Evolutionary conservation across 2,888 invertebrate species (phyloP), one percentile per base, ranked within the genome.

Genomic region (Pseudococcus longispinus): DNA sequence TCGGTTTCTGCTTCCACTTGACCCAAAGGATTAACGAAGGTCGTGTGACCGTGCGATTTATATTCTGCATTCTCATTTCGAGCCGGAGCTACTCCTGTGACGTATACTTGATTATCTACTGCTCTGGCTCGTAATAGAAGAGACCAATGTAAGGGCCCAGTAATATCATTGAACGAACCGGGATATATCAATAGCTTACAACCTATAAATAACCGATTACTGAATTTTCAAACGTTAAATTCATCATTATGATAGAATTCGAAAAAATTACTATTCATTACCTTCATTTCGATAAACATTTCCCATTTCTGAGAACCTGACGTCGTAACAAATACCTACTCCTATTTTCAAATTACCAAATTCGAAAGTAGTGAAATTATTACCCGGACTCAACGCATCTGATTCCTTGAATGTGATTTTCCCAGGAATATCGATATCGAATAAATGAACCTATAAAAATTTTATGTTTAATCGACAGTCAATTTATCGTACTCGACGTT

Each of bases 111-210:
- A 90, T 96, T 95, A 91, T 98, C 98, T 46, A 94, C 92, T 51
- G 98, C 98, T 83, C 98, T 92, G 0, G 94, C 93, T 80, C 96
- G 93, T 88, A 94, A 95, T 23, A 98, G 91, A 5, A 97, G 91
- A 90, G 97, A 95, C 97, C 98, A 99, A 91, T 98, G 98, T 87
- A 94, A 92, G 0, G 98, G 97, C 0, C 98, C 98, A 0, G 98
- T 98, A 1, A 96, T 97, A 96, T 96, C 96, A 91, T 97, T 98
- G 91, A 98, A 98, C 1, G 98, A 98, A 37, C 95, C 98, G 0
- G 98, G 98, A 91, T 97, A 98, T 32, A 98, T 92, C 42, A 98
- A 91, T 89, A 98, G 91, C 87, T 96, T 93, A 90, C 98, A 98
- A 0, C 96, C 97, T 94, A 89, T 13, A 42, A 4, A 11, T 6